Conservation (phyloP, 2,113 vertebrate species). For the Ailuropoda melanoleuca region DNA sequence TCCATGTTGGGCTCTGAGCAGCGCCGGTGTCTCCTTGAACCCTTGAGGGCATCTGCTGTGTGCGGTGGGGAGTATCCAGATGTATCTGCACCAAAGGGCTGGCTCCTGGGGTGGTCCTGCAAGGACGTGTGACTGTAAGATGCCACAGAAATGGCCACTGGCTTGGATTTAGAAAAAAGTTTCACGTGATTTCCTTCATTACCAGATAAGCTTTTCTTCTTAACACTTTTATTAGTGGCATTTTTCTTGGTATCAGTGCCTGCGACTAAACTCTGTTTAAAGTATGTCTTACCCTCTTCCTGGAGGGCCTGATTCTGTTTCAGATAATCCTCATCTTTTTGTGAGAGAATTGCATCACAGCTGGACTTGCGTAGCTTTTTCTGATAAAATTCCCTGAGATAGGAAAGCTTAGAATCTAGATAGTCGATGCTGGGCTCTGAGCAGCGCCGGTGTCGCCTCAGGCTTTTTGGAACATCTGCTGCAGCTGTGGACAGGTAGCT, state of each 20-base stretch:
- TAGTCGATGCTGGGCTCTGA: conserved; percentile 89
- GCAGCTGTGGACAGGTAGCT: conserved; percentile 71
- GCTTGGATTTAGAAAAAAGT: conserved; percentile 82
- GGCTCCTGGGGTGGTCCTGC: conserved; percentile 60
- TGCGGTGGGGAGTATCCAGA: conserved; percentile 74
- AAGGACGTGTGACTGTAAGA: conserved; percentile 71
- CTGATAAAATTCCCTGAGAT: conserved; percentile 56
- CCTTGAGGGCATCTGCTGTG: conserved; percentile 70
- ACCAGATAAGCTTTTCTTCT: conserved; percentile 81
- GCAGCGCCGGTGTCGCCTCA: conserved; percentile 86
- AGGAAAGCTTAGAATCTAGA: conserved; percentile 62
- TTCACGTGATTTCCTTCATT: conserved; percentile 80
- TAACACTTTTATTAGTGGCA: conserved; percentile 68
- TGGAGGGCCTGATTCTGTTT: conserved; percentile 83
- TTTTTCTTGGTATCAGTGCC: conserved; percentile 80
- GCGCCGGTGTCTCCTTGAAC: conserved; percentile 84
- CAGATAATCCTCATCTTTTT: conserved; percentile 85
- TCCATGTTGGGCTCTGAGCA: conserved; percentile 89
- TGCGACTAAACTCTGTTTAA: conserved; percentile 75
- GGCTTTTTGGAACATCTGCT: conserved; percentile 70
- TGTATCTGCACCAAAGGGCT: conserved; percentile 58
- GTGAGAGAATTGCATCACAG: conserved; percentile 87
- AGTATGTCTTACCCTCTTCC: conserved; percentile 80
- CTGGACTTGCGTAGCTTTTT: conserved; percentile 87
- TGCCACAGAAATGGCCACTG: conserved; percentile 83